Conservation (phyloP, 1,140 invertebrate species). For the Ladona fulva region DNA sequence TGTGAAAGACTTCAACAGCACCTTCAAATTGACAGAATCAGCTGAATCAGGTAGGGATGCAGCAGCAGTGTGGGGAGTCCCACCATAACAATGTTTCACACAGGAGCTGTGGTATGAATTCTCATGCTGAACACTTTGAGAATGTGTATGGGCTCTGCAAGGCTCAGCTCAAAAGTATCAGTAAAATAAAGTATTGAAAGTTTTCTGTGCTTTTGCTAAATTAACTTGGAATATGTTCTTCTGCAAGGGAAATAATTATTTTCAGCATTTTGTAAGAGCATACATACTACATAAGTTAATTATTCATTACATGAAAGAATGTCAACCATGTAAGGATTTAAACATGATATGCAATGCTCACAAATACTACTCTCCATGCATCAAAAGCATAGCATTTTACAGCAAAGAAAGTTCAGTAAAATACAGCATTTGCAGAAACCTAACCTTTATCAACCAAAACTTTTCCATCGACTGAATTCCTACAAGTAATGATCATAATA, state of each 20-base stretch:
- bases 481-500: constrained; percentile 43
- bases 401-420: constrained; percentile 49
- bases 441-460: constrained; percentile 75
- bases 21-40: too few species aligned
- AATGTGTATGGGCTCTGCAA: constrained; percentile 85
- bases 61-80: constrained; percentile 33
- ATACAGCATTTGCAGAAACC: constrained; percentile 70
- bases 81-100: constrained; percentile 80
- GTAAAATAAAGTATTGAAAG: constrained; percentile 63
- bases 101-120: constrained; percentile 82
- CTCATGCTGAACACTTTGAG: constrained; percentile 84
- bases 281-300: too few species aligned
- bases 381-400: constrained; percentile 70
- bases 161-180: constrained; percentile 83
- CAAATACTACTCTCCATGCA: constrained; percentile 71
- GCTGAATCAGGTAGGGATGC: neutral
- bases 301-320: too few species aligned
- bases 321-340: constrained; percentile 82
- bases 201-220: constrained; percentile 56
- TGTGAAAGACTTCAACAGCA: too few species aligned
- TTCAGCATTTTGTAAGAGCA: neutral
- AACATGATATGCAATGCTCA: constrained; percentile 87
- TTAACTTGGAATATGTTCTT: constrained; percentile 60
- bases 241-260: constrained; percentile 39
- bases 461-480: constrained; percentile 85